Evolutionary conservation across 2,113 vertebrate genomes (phyloP).

Genomic region (Ondatra zibethicus): DNA sequence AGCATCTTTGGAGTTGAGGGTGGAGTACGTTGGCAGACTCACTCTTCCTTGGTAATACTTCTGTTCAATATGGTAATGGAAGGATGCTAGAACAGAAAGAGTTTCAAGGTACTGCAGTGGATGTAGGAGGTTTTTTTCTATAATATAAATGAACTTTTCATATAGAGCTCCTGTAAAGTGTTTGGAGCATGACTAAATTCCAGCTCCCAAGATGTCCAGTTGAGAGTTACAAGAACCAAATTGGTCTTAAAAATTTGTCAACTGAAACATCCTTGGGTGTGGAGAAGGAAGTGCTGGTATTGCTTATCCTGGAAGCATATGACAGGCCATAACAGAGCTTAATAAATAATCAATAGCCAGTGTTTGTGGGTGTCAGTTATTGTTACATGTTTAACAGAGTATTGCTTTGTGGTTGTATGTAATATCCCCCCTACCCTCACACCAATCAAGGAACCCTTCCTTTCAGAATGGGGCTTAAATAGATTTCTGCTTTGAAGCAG

Average conservation of each 20-base stretch:
- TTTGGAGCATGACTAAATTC: conserved; percentile 14
- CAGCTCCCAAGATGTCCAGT: conserved; percentile 3
- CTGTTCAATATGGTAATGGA: background rate
- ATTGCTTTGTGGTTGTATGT: conserved; percentile 84
- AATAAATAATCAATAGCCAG: conserved; percentile 12
- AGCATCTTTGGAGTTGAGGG: conserved; percentile 52
- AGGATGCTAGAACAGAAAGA: conserved; percentile 48
- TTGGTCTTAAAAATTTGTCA: conserved; percentile 22
- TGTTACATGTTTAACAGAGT: conserved; percentile 86
- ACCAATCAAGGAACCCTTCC: conserved; percentile 76
- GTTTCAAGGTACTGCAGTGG: conserved; percentile 42
- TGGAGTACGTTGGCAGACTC: conserved; percentile 51
- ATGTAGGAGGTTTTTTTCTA: conserved; percentile 40
- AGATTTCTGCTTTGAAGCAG: conserved; percentile 81
- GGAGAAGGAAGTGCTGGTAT: conserved; percentile 28
- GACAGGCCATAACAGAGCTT: conserved; percentile 60
- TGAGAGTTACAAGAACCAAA: conserved; percentile 50
- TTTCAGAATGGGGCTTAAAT: conserved; percentile 79
- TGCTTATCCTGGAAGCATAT: conserved; percentile 57
- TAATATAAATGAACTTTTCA: conserved; percentile 58
- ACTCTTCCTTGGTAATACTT: conserved; percentile 39
- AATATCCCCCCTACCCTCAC: conserved; percentile 79
- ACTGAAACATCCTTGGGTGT: conserved; percentile 38
- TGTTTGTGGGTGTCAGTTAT: conserved; percentile 48
- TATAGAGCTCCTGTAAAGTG: conserved; percentile 19